Evolutionary conservation across 2,888 invertebrate species (phyloP).

Genomic region (Caenorhabditis sinica): DNA sequence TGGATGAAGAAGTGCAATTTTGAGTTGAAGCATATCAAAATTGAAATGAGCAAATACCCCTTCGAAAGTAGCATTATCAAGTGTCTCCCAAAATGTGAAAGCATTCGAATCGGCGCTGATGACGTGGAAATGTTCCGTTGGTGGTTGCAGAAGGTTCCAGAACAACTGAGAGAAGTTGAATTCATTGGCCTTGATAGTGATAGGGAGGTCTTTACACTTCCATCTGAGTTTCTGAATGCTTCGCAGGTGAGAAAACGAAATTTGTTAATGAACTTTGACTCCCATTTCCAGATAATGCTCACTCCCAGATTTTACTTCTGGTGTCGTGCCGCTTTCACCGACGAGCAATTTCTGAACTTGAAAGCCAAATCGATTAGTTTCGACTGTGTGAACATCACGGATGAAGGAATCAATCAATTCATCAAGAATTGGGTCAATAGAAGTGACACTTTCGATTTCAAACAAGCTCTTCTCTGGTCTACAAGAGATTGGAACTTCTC

Average conservation of each 20-base stretch:
- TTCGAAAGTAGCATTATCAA: slow-evolving; percentile 3
- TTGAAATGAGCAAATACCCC: slow-evolving; percentile 20
- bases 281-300: slow-evolving; percentile 1
- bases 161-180: neutral
- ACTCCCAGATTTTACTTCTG: neutral
- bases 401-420: slow-evolving; percentile 20
- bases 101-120: neutral
- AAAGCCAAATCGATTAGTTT: slow-evolving; percentile 1
- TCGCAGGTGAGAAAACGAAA: neutral
- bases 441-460: neutral
- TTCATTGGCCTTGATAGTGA: neutral
- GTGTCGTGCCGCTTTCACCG: slow-evolving; percentile 10
- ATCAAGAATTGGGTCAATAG: slow-evolving; percentile 29
- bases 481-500: neutral
- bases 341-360: slow-evolving; percentile 24
- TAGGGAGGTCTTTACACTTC: neutral
- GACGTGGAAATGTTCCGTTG: neutral
- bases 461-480: neutral
- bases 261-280: neutral
- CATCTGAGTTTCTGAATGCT: slow-evolving; percentile 5
- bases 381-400: neutral
- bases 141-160: slow-evolving; percentile 15
- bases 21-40: neutral
- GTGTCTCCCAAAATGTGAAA: slow-evolving; percentile 2
- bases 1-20: slow-evolving; percentile 23